A percentile compares a stretch with the other conserved stretches of the same genome.
Conservation (phyloP, 2,888 invertebrate genomes). For the Caprella mutica region DNA sequence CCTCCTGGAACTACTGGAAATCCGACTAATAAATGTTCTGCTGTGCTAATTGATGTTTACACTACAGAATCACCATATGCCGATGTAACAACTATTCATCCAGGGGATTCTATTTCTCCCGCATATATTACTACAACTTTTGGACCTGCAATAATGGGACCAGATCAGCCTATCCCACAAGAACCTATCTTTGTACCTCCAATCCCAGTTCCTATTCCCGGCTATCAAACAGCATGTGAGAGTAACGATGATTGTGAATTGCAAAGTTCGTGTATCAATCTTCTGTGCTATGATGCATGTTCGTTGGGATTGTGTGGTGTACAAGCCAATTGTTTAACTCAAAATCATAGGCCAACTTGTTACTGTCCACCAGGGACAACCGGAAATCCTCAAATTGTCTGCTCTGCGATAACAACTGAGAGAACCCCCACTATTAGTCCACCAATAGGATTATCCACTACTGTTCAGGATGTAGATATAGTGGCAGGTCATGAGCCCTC, state of each 20-base stretch:
- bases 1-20: constrained; percentile 47
- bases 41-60: constrained; percentile 14
- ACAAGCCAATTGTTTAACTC: constrained; percentile 55
- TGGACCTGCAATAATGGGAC: not conserved
- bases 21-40: constrained; percentile 22
- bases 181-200: not conserved
- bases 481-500: not conserved
- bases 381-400: constrained; percentile 30
- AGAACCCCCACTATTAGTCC: constrained; percentile 3
- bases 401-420: constrained; percentile 24
- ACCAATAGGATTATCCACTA: not conserved
- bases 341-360: constrained; percentile 47
- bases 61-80: constrained; percentile 7
- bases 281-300: constrained; percentile 45
- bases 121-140: not conserved
- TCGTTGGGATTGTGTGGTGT: constrained; percentile 63
- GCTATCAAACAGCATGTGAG: constrained; percentile 37
- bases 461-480: not conserved
- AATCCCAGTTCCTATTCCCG: not conserved
- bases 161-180: not conserved
- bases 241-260: constrained; percentile 36
- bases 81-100: not conserved
- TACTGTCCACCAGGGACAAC: constrained; percentile 36
- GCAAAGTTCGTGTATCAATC: constrained; percentile 25
- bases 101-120: not conserved